Base-by-base conservation (phyloP, 2,888 invertebrate species). In the Bembecia ichneumoniformis region DNA sequence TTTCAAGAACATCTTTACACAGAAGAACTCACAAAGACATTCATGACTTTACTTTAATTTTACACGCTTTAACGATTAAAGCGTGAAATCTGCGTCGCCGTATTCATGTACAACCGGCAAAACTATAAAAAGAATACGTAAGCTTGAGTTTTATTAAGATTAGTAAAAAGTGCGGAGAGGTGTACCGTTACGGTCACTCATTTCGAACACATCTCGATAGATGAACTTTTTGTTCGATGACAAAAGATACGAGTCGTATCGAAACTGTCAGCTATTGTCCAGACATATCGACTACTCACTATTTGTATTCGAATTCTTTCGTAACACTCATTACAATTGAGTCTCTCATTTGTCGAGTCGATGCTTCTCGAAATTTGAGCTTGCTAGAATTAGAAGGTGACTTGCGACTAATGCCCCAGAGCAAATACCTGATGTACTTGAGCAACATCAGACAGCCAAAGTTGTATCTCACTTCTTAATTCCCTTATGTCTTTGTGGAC, bases 221-320 rank as follows among this genome's bases (percentile, higher is more conserved):
- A 28, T 28, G 28, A 28, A 28, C 9, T 28, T 28, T 28, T 28
- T 28, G 28, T 28, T 9, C 28, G 28, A 28, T 28, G 59, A 77
- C 71, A 76, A 77, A 70, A 68, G 71, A 66, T 65, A 67, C 72
- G 70, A 67, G 72, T 74, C 76, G 70, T 77, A 75, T 74, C 68
- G 64, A 74, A 44, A 71, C 68, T 71, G 74, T 74, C 69, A 66
- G 59, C 66, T 57, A 73, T 76, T 77, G 73, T 74, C 59, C 54
- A 52, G 58, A 62, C 61, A 59, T 66, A 69, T 66, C 66, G 60
- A 63, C 62, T 68, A 58, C 64, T 64, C 61, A 66, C 68, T 76
- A 77, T 80, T 77, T 74, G 74, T 77, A 74, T 71, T 73, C 59
- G 66, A 62, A 71, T 68, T 70, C 69, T 74, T 72, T 69, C 63